Percentiles rank a stretch among this genome's conserved stretches.
Conservation (phyloP, 2,888 invertebrate genomes). For the Synanthedon formicaeformis region DNA sequence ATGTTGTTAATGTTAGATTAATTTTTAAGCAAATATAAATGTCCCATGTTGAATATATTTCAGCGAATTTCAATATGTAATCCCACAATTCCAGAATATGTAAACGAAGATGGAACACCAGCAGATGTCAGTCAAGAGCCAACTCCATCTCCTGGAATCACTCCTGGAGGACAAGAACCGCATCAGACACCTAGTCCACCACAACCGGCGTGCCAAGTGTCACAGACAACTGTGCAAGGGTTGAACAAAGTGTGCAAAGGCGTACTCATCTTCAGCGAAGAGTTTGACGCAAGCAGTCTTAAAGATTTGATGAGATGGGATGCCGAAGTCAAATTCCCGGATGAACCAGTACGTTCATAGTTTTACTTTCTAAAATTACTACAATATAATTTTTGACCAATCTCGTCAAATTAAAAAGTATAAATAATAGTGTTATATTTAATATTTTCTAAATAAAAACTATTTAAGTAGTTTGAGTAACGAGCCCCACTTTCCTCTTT, state of each 20-base stretch:
- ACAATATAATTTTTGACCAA: neutral
- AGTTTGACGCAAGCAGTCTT: constrained; percentile 51
- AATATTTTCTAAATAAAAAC: too few species aligned
- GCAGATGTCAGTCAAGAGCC: constrained; percentile 11
- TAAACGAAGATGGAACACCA: constrained; percentile 37
- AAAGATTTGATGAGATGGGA: constrained; percentile 54
- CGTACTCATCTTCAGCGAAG: constrained; percentile 71
- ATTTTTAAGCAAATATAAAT: too few species aligned
- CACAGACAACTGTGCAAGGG: constrained; percentile 33
- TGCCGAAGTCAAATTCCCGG: constrained; percentile 66
- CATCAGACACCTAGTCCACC: constrained; percentile 5
- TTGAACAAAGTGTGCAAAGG: constrained; percentile 52
- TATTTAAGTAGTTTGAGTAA: too few species aligned
- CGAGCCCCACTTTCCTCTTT: too few species aligned
- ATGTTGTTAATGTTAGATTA: too few species aligned
- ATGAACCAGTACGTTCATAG: constrained; percentile 67
- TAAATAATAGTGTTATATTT: too few species aligned
- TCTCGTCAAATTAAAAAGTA: too few species aligned
- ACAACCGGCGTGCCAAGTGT: constrained; percentile 20
- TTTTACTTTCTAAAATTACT: neutral
- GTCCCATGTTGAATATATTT: too few species aligned
- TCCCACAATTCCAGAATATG: constrained; percentile 32
- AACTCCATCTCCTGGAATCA: constrained; percentile 6
- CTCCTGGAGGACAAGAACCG: constrained; percentile 2
- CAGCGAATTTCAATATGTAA: too few species aligned